Evolutionary conservation across 2,113 vertebrate genomes (phyloP).

Genomic region (Coregonus clupeaformis): DNA sequence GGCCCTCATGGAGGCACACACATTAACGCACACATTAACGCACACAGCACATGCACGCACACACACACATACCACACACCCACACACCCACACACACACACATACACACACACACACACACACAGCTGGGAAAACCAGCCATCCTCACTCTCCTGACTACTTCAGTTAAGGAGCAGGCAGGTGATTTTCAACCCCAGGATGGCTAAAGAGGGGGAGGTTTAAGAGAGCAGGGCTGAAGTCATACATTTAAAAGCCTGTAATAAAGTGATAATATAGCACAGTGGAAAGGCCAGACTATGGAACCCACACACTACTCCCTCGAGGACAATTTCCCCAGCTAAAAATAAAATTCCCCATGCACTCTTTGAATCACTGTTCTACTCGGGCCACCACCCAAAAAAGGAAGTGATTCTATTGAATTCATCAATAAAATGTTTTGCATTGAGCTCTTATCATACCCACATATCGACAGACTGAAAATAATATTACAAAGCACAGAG

Average conservation of each 20-base stretch:
- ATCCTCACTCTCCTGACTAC: slow-evolving; percentile 21
- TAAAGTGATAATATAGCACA: background rate
- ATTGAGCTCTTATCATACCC: no score
- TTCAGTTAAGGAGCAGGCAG: background rate
- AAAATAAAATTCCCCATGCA: background rate
- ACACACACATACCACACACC: no score
- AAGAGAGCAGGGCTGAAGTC: background rate
- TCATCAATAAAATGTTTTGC: no score
- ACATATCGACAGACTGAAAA: no score
- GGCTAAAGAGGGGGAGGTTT: background rate
- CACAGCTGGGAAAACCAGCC: slow-evolving; percentile 17
- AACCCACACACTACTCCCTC: no score
- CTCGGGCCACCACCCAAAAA: no score
- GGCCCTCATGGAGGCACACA: background rate
- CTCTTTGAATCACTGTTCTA: background rate
- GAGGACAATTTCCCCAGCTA: no score
- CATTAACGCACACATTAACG: slow-evolving; percentile 22
- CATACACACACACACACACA: slow-evolving; percentile 19
- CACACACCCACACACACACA: no score
- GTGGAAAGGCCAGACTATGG: background rate
- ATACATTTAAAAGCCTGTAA: background rate
- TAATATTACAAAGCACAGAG: no score
- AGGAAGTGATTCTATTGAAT: no score
- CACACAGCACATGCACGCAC: slow-evolving; percentile 28
- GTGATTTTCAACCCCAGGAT: background rate